These are phyloP conservation scores for Epizoanthus ramosus DNA, from an alignment of 92 coral and sea anemone species.

Conservation along the genomic window DNA sequence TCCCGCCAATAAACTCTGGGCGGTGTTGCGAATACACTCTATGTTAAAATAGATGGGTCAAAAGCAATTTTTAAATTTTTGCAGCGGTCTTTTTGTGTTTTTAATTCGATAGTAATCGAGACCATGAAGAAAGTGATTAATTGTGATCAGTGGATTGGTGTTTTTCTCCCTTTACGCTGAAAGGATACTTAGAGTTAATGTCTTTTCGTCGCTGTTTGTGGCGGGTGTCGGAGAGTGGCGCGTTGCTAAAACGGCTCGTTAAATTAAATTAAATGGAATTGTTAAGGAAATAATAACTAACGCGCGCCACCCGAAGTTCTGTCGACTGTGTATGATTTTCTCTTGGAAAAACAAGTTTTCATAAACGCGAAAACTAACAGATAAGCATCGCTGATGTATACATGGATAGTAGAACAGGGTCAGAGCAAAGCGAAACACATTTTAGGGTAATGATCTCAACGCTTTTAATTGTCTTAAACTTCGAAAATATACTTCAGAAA, in stretches of 20 bases:
- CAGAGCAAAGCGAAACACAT: background rate
- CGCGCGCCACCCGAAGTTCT: constrained; percentile 11
- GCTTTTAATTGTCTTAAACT: constrained; percentile 15
- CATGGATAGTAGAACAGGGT: background rate
- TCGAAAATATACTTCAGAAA: background rate
- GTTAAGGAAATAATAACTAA: constrained; percentile 4
- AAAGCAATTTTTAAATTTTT: constrained; percentile 14
- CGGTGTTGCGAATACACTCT: background rate
- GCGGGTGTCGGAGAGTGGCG: background rate
- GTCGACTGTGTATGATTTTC: constrained; percentile 3
- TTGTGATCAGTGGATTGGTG: constrained; percentile 5
- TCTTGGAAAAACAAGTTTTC: background rate
- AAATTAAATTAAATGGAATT: constrained; percentile 30
- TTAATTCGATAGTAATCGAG: constrained; percentile 21
- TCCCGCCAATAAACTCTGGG: constrained; percentile 6
- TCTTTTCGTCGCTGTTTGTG: constrained; percentile 2
- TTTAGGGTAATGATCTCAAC: background rate
- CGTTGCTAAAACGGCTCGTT: constrained; percentile 13
- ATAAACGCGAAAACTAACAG: background rate
- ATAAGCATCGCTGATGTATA: background rate
- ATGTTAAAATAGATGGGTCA: constrained; percentile 10
- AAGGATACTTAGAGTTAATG: background rate
- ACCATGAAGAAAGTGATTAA: background rate
- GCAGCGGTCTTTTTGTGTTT: constrained; percentile 16
- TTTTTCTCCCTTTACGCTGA: background rate